Base-by-base conservation (phyloP, 2,888 invertebrate species). In the Myathropa florea region DNA sequence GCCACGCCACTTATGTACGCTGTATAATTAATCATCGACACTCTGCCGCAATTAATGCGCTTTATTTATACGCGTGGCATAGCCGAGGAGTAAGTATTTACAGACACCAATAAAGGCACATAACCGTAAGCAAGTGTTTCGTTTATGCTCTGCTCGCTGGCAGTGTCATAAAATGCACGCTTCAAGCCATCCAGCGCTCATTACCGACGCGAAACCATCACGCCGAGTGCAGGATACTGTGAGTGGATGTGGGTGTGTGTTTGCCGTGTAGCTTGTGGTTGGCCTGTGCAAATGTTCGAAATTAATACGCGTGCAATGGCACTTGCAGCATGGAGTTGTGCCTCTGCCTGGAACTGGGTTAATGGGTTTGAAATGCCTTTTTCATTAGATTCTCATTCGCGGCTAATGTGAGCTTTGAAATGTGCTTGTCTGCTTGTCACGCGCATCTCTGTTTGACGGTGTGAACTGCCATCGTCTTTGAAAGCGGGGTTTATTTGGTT, bases 281-380 rank as follows among this genome's bases (percentile, higher is more conserved):
- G 46, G 46, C 0, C 46, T 18, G 21, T 36, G 46, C 33, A 60
- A 12, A 71, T 24, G 55, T 30, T 64, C 65, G 67, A 70, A 64
- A 78, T 64, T 18, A 18, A 64, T 71, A 64, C 39, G 36, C 65
- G 33, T 59, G 60, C 71, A 36, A 28, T 33, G 12, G n/a, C 46
- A 65, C 30, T 59, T 64, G 33, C 33, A 12, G 2, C 18, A 2
- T 14, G 14, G 53, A 73, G 30, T 68, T 55, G 39, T 39, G 55
- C 1, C 4, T 26, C n/a, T 7, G 4, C 6, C 18, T n/a, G 18
- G 72, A 80, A 67, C 61, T 73, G 67, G 80, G 73, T 80, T 73
- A 80, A 80, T 80, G 80, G 67, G 61, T 36, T 73, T 80, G 60
- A 63, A 70, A 70, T 75, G 75, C 46, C 28, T 26, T 24, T 75